Conservation (phyloP, 92 coral and sea anemone species). For the Umimayanthus chanpuru region DNA sequence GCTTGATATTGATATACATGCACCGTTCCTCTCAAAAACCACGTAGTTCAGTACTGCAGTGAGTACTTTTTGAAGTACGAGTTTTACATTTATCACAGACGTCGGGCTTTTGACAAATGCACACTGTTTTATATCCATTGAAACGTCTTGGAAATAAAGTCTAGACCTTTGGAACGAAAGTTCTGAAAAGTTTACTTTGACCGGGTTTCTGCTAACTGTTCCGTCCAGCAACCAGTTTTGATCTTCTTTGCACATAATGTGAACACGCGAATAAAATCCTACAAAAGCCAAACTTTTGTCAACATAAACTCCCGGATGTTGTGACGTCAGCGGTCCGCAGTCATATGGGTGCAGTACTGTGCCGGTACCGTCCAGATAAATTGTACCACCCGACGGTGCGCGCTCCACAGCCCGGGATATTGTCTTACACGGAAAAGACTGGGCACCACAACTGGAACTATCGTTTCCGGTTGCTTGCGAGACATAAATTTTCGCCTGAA, state of each 20-base stretch:
- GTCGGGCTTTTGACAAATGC: background rate
- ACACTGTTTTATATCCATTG: conserved; percentile 16
- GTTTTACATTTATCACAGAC: conserved; percentile 23
- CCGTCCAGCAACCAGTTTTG: conserved; percentile 48
- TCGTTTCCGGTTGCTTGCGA: conserved; percentile 43
- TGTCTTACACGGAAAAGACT: conserved; percentile 41
- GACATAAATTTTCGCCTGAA: conserved; percentile 11
- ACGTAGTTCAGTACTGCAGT: conserved; percentile 17
- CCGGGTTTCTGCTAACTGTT: background rate
- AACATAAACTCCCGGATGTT: conserved; percentile 45
- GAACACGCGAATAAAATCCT: conserved; percentile 45
- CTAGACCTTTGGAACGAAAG: conserved; percentile 42
- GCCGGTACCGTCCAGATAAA: conserved; percentile 50
- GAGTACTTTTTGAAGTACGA: background rate
- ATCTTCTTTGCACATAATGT: conserved; percentile 34
- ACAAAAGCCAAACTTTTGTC: conserved; percentile 37
- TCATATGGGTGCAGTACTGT: conserved; percentile 38
- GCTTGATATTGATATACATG: conserved; percentile 20
- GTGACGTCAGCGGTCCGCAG: conserved; percentile 35
- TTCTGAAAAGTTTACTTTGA: conserved; percentile 30
- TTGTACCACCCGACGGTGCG: conserved; percentile 12
- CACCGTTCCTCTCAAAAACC: conserved; percentile 34
- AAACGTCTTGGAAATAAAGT: conserved; percentile 42
- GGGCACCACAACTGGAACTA: conserved; percentile 36
- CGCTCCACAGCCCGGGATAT: conserved; percentile 41